Evolutionary conservation across 2,113 vertebrate species (phyloP), one percentile per base, ranked within the genome.

Genomic region (Stegastes partitus): DNA sequence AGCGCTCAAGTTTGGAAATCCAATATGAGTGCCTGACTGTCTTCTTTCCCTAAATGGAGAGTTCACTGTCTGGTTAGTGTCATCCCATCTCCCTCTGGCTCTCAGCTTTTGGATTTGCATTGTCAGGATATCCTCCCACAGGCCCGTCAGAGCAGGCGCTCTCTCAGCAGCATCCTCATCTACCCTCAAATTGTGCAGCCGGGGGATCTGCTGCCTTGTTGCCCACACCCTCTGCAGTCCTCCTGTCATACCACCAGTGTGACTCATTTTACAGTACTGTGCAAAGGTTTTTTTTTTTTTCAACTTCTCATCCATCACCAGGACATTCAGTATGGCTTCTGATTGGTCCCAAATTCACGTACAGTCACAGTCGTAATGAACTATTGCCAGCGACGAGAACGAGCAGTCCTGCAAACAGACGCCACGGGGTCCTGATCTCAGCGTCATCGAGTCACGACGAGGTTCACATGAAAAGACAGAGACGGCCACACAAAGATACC

Each of bases 51-150:
- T 66, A 58, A 82, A 79, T 62, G 69, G 54, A 86, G 74, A 81
- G 79, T 79, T 88, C 82, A 85, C 54, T 69, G 80, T 84, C 74
- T 87, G 89, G 84, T 85, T 67, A 74, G 77, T 85, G 89, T 90
- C 78, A 82, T 73, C 74, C 74, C 86, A 79, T 86, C 84, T 87
- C 83, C 68, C 86, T 54, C 65, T 34, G 68, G 70, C 79, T 77
- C 75, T 67, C 70, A 26, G 73, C 31, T 37, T 79, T 68, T 70
- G 74, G 74, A 69, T 87, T 79, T 77, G 67, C 45, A 81, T 71
- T 79, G 87, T 89, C 76, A 84, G 63, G 71, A 54, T 70, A 65
- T 83, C 61, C 68, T 89, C 86, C 86, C 72, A 68, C 14, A 21
- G 82, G 68, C 75, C 53, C 47, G 16, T 61, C 14, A 26, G 66